phyloP scores from a whole-genome alignment of 2,888 invertebrate genomes.

The Cacoxenus indagator region DNA sequence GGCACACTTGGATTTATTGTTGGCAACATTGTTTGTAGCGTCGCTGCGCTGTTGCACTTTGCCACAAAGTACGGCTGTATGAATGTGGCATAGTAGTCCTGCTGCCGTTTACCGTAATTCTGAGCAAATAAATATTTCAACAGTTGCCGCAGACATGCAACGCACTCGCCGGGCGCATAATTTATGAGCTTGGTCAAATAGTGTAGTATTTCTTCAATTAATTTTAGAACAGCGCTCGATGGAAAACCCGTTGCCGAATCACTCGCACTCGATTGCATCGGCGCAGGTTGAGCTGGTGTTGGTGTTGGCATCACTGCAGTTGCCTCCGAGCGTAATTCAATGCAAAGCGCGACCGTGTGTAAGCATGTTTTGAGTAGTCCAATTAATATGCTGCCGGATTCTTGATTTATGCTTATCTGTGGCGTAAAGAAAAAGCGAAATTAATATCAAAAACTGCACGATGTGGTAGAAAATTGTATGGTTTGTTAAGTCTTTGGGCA shows the following conservation, averaged over 20 bases:
- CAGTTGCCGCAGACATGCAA: constrained; percentile 82
- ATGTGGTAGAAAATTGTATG: too few species aligned
- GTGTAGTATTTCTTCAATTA: constrained; percentile 80
- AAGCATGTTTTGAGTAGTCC: constrained; percentile 67
- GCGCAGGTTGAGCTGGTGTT: constrained; percentile 2
- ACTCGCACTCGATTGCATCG: constrained; percentile 26
- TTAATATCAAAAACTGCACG: too few species aligned
- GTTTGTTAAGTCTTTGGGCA: too few species aligned
- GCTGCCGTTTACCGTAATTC: constrained; percentile 73
- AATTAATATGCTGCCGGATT: constrained; percentile 81
- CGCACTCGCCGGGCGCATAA: constrained; percentile 78
- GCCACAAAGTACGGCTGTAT: constrained; percentile 56
- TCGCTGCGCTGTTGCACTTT: constrained; percentile 44
- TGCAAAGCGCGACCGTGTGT: constrained; percentile 64
- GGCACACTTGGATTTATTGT: constrained; percentile 43
- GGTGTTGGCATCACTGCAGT: constrained; percentile 17
- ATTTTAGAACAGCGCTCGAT: constrained; percentile 59
- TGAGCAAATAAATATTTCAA: constrained; percentile 80
- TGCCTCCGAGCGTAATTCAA: constrained; percentile 54
- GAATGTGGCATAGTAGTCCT: constrained; percentile 53
- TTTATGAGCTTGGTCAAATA: constrained; percentile 79
- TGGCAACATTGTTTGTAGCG: constrained; percentile 41
- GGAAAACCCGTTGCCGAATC: constrained; percentile 20
- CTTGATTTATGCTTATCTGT: constrained; percentile 83
- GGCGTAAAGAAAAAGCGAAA: too few species aligned